Evolutionary conservation across 2,113 vertebrate genomes (phyloP).

Genomic region (Turnix velox): DNA sequence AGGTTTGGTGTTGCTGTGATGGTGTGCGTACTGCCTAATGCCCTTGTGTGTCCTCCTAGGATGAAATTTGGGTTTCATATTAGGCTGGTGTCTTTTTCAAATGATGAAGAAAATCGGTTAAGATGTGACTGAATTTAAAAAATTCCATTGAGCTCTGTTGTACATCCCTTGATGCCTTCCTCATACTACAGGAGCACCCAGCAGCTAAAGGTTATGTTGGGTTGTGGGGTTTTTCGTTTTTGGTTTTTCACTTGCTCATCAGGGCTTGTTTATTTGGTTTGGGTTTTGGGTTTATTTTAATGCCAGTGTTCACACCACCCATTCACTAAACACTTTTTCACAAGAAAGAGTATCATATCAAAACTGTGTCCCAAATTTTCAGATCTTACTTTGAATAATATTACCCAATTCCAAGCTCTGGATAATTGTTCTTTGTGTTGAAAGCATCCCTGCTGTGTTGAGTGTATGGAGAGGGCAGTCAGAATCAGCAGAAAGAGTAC

Average conservation of each 20-base stretch:
- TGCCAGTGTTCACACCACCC: background rate
- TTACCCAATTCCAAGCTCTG: background rate
- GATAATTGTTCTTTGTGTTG: background rate
- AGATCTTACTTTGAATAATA: background rate
- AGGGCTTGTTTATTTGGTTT: too few species aligned
- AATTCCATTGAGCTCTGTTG: background rate
- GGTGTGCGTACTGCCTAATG: background rate
- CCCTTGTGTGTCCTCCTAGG: background rate
- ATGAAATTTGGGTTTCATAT: background rate
- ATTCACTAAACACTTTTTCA: background rate
- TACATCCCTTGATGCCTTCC: background rate
- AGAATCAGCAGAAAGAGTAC: background rate
- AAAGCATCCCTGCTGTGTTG: background rate
- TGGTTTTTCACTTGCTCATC: too few species aligned
- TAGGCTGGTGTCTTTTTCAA: background rate
- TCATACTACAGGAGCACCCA: background rate
- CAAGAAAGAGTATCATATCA: background rate
- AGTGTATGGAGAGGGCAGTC: background rate
- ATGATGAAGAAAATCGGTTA: background rate
- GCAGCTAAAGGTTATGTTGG: background rate
- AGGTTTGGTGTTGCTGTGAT: fast-evolving
- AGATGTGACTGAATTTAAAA: background rate
- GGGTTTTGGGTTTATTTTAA: too few species aligned
- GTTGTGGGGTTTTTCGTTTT: background rate
- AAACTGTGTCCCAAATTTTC: background rate